Evolutionary conservation across 2,797 vertebrate genomes (phyloP).

Genomic region (Paramormyrops hopkinsi): DNA sequence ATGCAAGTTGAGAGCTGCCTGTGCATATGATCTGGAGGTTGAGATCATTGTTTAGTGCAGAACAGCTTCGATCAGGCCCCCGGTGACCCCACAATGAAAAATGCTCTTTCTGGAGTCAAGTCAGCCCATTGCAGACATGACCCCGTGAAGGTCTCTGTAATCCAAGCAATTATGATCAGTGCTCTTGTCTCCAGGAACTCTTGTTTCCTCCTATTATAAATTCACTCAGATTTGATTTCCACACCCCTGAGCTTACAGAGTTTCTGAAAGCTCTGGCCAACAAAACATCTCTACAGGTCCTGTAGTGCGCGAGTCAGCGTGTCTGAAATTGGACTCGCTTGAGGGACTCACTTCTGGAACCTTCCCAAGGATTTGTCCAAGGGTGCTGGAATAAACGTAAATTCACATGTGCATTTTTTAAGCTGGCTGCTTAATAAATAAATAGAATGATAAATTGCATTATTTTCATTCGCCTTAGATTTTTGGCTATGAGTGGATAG

Average conservation of each 20-base stretch:
- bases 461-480: constrained; percentile 11
- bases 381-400: constrained; percentile 47
- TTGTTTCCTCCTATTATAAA: constrained; percentile 42
- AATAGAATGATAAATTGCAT: neutral
- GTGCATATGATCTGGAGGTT: neutral
- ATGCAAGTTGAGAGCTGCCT: neutral
- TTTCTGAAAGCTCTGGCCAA: constrained; percentile 40
- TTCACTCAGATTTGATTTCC: constrained; percentile 44
- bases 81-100: neutral
- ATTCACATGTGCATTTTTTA: constrained; percentile 24
- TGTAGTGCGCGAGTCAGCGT: constrained; percentile 41
- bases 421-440: constrained; percentile 7
- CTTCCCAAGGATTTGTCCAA: constrained; percentile 40
- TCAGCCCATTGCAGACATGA: neutral
- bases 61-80: neutral
- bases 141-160: constrained; percentile 38
- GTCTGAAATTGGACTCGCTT: constrained; percentile 49
- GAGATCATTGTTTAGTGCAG: neutral
- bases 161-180: constrained; percentile 35
- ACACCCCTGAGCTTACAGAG: constrained; percentile 44
- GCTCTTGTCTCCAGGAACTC: constrained; percentile 32
- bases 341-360: constrained; percentile 39
- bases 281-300: constrained; percentile 35
- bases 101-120: neutral
- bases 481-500: neutral